phyloP scores from a whole-genome alignment of 2,797 vertebrate species.

The Harpagifer antarcticus region DNA sequence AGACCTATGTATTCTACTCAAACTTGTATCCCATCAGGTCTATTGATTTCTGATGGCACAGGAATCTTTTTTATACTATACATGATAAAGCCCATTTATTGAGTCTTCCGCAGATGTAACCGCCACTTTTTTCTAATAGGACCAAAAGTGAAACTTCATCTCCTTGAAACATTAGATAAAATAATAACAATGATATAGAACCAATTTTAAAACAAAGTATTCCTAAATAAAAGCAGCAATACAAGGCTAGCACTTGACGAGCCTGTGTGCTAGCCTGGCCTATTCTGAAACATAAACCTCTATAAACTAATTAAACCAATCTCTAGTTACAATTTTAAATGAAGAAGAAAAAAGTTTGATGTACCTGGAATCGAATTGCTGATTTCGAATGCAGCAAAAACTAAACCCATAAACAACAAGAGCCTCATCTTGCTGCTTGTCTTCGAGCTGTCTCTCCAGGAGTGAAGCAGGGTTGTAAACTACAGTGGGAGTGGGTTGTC shows the following conservation, averaged over 20 bases:
- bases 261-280: not conserved
- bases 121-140: slow-evolving; percentile 32
- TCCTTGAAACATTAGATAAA: not conserved
- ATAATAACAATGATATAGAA: not conserved
- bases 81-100: not conserved
- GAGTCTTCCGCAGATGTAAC: not conserved
- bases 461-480: slow-evolving; percentile 70
- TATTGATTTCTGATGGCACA: not conserved
- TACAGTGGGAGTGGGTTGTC: slow-evolving; percentile 49
- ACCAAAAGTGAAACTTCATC: slow-evolving; percentile 28
- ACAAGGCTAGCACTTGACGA: not conserved
- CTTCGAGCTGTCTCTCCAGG: slow-evolving; percentile 30
- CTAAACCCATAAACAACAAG: slow-evolving; percentile 66
- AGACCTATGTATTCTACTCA: not conserved
- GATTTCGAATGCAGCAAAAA: slow-evolving; percentile 57
- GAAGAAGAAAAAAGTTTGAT: slow-evolving; percentile 3
- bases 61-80: not conserved
- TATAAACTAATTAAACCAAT: not conserved
- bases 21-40: not conserved
- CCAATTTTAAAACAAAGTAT: not conserved
- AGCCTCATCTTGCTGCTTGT: slow-evolving; percentile 78
- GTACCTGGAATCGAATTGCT: slow-evolving; percentile 69
- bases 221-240: not conserved
- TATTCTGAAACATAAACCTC: not conserved
- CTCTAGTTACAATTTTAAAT: not conserved